phyloP scores from a whole-genome alignment of 1,140 invertebrate genomes.

The Drosophila asahinai region DNA sequence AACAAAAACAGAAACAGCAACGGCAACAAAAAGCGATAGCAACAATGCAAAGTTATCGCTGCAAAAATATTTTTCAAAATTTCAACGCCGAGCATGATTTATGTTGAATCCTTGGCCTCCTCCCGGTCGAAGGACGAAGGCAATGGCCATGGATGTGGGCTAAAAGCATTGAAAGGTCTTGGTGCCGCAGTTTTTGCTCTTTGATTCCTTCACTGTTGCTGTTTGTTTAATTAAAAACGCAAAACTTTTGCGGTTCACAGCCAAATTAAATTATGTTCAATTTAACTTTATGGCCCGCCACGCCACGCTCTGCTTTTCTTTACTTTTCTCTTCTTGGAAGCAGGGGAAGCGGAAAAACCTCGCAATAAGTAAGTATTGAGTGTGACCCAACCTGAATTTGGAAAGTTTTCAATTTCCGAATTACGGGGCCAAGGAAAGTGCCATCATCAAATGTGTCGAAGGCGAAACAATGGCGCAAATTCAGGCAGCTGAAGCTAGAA shows the following conservation, averaged over 20 bases:
- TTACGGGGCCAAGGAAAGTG: conserved; percentile 39
- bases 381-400: conserved; percentile 56
- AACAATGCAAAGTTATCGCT: conserved; percentile 72
- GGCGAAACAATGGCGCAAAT: conserved; percentile 57
- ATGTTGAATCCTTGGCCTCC: conserved; percentile 55
- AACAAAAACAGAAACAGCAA: conserved; percentile 32
- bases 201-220: conserved; percentile 58
- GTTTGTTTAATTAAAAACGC: conserved; percentile 67
- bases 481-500: conserved; percentile 17
- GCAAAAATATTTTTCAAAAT: conserved; percentile 77
- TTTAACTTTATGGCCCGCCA: conserved; percentile 50
- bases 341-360: conserved; percentile 11
- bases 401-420: conserved; percentile 51
- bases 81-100: conserved; percentile 74
- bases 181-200: conserved; percentile 50
- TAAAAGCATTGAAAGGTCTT: conserved; percentile 54
- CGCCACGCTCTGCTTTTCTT: conserved; percentile 6
- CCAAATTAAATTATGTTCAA: conserved; percentile 65
- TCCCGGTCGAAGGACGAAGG: conserved; percentile 6
- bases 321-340: neutral
- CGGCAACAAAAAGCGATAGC: conserved; percentile 36
- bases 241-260: conserved; percentile 66
- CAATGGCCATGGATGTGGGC: conserved; percentile 6
- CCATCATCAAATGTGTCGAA: conserved; percentile 58
- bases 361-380: conserved; percentile 52